Evolutionary conservation across 2,888 invertebrate genomes (phyloP).

Genomic region (Drosophila tanythrix): DNA sequence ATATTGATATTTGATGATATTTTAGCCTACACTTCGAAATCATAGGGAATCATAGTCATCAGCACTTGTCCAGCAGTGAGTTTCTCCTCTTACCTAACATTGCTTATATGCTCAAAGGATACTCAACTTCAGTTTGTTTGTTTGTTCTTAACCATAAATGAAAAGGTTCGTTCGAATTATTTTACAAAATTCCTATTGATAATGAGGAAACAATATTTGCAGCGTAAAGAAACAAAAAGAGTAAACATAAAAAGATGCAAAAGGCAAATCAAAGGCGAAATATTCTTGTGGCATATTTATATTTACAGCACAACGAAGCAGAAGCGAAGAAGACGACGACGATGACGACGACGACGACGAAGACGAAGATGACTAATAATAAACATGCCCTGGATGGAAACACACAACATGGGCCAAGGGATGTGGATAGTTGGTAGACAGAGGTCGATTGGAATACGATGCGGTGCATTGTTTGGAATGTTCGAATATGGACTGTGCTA

Average conservation of each 20-base stretch:
- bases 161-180: constrained; percentile 1
- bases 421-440: constrained; percentile 22
- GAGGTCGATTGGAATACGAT: constrained; percentile 58
- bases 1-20: not conserved
- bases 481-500: constrained; percentile 11
- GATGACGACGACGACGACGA: constrained; percentile 23
- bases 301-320: constrained; percentile 21
- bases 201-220: constrained; percentile 6
- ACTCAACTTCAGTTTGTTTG: not conserved
- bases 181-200: constrained; percentile 2
- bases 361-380: constrained; percentile 19
- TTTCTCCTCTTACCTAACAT: not conserved
- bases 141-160: not conserved
- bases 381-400: constrained; percentile 53
- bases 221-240: constrained; percentile 24
- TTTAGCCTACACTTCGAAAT: not conserved
- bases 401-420: constrained; percentile 48
- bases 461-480: constrained; percentile 63
- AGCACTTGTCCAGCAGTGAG: not conserved
- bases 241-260: constrained; percentile 36
- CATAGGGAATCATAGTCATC: not conserved
- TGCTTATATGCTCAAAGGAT: not conserved
- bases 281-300: constrained; percentile 7
- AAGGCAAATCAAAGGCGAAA: constrained; percentile 42
- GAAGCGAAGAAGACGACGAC: constrained; percentile 5